phyloP scores from a whole-genome alignment of 2,888 invertebrate genomes.

The Arge pagana region DNA sequence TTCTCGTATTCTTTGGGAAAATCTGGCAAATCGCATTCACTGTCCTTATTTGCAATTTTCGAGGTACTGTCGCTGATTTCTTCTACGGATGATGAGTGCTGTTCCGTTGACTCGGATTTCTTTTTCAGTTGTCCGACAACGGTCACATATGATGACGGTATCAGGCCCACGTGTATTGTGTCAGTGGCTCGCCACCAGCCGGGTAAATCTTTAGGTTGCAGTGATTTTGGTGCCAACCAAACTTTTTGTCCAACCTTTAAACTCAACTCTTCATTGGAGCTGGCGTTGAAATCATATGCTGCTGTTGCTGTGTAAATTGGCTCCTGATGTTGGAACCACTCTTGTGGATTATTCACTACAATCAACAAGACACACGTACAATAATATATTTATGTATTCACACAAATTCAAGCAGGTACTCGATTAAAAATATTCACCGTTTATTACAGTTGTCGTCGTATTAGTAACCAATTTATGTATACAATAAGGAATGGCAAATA shows the following conservation, averaged over 20 bases:
- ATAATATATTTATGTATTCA: not conserved
- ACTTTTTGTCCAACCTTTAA: conserved; percentile 78
- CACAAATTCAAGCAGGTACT: conserved; percentile 60
- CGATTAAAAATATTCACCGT: conserved; percentile 73
- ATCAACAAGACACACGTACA: conserved; percentile 15
- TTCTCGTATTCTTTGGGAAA: not conserved
- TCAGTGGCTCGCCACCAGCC: conserved; percentile 54
- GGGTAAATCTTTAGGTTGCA: conserved; percentile 70
- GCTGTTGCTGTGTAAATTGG: conserved; percentile 70
- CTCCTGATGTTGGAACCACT: conserved; percentile 65
- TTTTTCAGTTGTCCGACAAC: conserved; percentile 49
- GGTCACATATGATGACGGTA: conserved; percentile 49
- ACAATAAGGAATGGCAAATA: conserved; percentile 90
- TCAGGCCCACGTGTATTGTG: conserved; percentile 45
- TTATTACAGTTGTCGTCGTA: conserved; percentile 34
- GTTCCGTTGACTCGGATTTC: no score
- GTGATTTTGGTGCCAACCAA: conserved; percentile 79
- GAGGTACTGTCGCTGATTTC: not conserved
- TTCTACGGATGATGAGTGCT: no score
- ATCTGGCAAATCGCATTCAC: conserved; percentile 2
- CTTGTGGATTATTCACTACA: conserved; percentile 68
- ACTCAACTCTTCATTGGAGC: conserved; percentile 75
- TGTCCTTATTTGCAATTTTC: not conserved
- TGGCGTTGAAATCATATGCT: conserved; percentile 75
- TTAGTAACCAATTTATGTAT: conserved; percentile 48